A percentile compares a stretch with the other conserved stretches of the same genome.
These are phyloP conservation scores for Alcedo quadribrachys DNA, from an alignment of 2,797 vertebrate species.

Conservation along the genomic window DNA sequence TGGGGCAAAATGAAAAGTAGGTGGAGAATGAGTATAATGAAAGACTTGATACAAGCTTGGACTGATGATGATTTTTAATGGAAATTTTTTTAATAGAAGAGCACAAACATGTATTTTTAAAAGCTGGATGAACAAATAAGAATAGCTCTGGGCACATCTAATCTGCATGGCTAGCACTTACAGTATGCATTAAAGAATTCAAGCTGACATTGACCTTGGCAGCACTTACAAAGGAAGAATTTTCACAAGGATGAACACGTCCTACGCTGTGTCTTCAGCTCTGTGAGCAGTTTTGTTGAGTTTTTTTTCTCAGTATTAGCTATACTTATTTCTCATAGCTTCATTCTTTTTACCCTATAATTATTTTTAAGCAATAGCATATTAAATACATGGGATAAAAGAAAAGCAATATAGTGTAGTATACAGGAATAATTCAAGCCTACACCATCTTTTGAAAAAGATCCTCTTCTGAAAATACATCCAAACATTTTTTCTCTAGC, in stretches of 20 bases:
- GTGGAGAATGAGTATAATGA: not conserved
- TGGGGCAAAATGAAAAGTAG: not conserved
- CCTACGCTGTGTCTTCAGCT: not conserved
- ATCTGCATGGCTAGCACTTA: conserved; percentile 66
- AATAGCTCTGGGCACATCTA: conserved; percentile 65
- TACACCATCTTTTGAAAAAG: not conserved
- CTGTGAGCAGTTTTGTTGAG: not conserved
- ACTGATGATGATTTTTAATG: conserved; percentile 10
- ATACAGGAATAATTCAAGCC: not conserved
- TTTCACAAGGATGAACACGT: conserved; percentile 68
- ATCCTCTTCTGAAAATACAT: not conserved
- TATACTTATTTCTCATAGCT: not conserved
- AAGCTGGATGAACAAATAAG: conserved; percentile 48
- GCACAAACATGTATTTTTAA: conserved; percentile 41
- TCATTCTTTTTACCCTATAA: not conserved
- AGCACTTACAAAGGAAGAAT: conserved; percentile 62
- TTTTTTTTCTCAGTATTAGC: conserved; percentile 28
- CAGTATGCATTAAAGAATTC: conserved; percentile 57
- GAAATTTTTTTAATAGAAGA: conserved; percentile 41
- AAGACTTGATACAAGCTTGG: not conserved
- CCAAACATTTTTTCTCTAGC: not conserved
- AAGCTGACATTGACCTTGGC: conserved; percentile 68
- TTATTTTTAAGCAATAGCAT: conserved; percentile 18
- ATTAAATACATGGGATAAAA: not conserved
- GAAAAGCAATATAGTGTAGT: not conserved